Percentiles rank a stretch among this genome's conserved stretches.
These are phyloP conservation scores for Alviniconcha strummeri DNA, from an alignment of 2,888 invertebrate genomes.

Conservation along the genomic window DNA sequence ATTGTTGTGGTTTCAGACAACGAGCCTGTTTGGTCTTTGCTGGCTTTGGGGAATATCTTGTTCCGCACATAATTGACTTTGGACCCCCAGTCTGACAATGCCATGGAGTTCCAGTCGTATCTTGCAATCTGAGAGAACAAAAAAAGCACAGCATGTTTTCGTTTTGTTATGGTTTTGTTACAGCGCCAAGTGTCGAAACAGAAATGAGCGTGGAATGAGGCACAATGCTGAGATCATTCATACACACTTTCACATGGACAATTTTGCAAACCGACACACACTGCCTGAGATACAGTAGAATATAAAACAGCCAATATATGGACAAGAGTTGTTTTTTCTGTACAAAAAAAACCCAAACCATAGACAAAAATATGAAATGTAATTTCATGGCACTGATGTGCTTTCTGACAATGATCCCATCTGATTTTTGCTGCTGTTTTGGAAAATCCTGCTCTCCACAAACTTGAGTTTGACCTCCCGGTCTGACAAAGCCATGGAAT, in stretches of 20 bases:
- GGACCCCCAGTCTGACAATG: slow-evolving; percentile 40
- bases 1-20: neutral
- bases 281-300: too few species aligned
- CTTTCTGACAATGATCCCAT: neutral
- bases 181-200: too few species aligned
- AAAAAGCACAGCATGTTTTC: neutral
- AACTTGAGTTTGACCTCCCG: slow-evolving; percentile 41
- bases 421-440: neutral
- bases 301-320: too few species aligned
- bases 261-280: too few species aligned
- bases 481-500: slow-evolving; percentile 51
- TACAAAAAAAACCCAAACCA: too few species aligned
- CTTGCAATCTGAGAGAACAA: slow-evolving; percentile 44
- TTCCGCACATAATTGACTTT: slow-evolving; percentile 43
- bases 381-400: neutral
- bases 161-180: too few species aligned
- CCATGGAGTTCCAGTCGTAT: slow-evolving; percentile 55
- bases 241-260: too few species aligned
- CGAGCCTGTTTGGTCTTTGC: neutral
- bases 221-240: too few species aligned
- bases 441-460: slow-evolving; percentile 44
- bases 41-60: slow-evolving; percentile 39
- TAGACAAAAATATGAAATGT: too few species aligned
- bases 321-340: too few species aligned
- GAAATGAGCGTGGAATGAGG: too few species aligned